phyloP scores from a whole-genome alignment of 2,888 invertebrate genomes.

The Trachelus tabidus region DNA sequence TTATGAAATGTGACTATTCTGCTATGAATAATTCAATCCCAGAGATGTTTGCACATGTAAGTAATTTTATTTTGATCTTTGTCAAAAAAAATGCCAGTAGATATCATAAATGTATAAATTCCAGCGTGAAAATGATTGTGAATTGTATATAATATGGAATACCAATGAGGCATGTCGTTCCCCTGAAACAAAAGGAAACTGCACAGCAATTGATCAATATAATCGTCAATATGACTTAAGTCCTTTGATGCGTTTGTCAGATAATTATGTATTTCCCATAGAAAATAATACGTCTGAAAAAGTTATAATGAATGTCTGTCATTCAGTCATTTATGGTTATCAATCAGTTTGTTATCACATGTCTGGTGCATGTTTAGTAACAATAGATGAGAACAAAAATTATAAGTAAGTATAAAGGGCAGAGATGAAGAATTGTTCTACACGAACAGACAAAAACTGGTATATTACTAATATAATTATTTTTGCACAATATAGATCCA shows the following conservation, averaged over 20 bases:
- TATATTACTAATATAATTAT: neutral
- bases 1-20: slow-evolving; percentile 50
- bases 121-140: slow-evolving; percentile 33
- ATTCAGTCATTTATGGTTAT: slow-evolving; percentile 46
- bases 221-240: slow-evolving; percentile 48
- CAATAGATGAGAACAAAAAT: neutral
- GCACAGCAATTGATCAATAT: slow-evolving; percentile 35
- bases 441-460: neutral
- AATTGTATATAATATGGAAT: slow-evolving; percentile 46
- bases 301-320: slow-evolving; percentile 57
- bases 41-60: slow-evolving; percentile 40
- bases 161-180: slow-evolving; percentile 45
- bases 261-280: slow-evolving; percentile 49
- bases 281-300: slow-evolving; percentile 23
- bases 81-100: neutral
- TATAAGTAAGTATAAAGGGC: neutral
- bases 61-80: neutral
- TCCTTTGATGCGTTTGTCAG: slow-evolving; percentile 39
- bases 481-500: slow-evolving; percentile 18
- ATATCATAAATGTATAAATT: slow-evolving; percentile 21
- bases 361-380: slow-evolving; percentile 39
- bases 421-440: neutral
- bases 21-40: slow-evolving; percentile 34
- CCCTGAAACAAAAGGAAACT: slow-evolving; percentile 23
- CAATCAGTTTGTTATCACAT: slow-evolving; percentile 28